Percentiles rank a stretch among this genome's conserved stretches.
Evolutionary conservation across 2,797 vertebrate genomes (phyloP).

Genomic region (Varecia variegata): DNA sequence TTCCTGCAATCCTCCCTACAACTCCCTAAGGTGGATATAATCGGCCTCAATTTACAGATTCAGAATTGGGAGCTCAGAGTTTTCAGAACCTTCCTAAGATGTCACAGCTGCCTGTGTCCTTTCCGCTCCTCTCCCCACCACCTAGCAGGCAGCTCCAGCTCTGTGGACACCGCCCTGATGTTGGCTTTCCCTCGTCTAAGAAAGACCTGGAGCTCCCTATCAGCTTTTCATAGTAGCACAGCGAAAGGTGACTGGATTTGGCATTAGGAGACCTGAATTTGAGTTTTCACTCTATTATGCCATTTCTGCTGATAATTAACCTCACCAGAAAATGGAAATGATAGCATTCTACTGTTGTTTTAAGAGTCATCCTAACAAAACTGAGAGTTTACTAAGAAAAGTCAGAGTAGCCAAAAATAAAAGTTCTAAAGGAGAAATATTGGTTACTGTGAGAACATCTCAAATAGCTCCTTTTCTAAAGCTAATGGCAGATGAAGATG

Average conservation of each 20-base stretch:
- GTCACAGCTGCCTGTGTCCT: background rate
- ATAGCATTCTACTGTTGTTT: background rate
- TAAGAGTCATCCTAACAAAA: background rate
- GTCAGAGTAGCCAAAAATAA: background rate
- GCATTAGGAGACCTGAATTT: background rate
- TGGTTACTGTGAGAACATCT: background rate
- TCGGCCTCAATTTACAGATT: background rate
- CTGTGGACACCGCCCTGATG: background rate
- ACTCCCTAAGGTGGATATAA: too few relatives aligned
- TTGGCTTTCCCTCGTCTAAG: background rate
- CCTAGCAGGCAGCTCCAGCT: background rate
- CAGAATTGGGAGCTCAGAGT: background rate
- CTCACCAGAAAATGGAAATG: background rate
- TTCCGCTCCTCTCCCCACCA: background rate
- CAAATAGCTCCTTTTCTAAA: background rate
- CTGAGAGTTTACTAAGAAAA: background rate
- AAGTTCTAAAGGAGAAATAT: background rate
- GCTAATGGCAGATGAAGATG: background rate
- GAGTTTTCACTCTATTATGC: background rate
- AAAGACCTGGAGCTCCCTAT: background rate
- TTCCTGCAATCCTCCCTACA: rapidly evolving
- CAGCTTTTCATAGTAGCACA: background rate
- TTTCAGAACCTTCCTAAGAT: background rate
- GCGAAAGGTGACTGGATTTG: rapidly evolving
- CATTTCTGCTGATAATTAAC: background rate